Evolutionary conservation across 2,888 invertebrate genomes (phyloP), one percentile per base, ranked within the genome.

Genomic region (Sialis lutaria): DNA sequence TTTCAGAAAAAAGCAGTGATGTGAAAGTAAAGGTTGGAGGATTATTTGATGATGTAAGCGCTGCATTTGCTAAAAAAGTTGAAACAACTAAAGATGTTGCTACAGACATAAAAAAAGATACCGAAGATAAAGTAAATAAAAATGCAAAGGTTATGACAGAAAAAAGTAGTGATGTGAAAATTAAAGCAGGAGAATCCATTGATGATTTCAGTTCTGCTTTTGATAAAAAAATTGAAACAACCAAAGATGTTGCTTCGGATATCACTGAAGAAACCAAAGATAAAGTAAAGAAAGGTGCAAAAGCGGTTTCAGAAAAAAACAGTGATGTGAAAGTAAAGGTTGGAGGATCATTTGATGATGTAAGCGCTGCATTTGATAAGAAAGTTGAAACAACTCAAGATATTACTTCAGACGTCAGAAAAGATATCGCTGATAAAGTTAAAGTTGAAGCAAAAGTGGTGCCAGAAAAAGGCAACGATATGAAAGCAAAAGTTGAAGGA

Each of bases 301-400:
- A 44, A 45, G 48, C 48, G 41, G 35, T 46, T 10, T 46, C 37
- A 10, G 50, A 50, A n/a, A 42, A 45, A 52, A 40, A 48, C 32
- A 1, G 37, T 1, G 50, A 55, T 6, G 51, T 49, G 31, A 48
- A 53, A n/a, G 48, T 49, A 6, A 50, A 50, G 6, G 37, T 53
- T 7, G 34, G 43, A 5, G 42, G 40, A 9, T 22, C 45, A 42
- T 33, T 42, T 42, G 10, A 44, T 46, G 33, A 49, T 45, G 6
- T 33, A 2, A 7, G 30, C 22, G 2, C 22, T 22, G 22, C 22
- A 2, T 22, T 22, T 22, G 22, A 22, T 22, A 22, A 22, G 22
- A 22, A 22, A 22, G 22, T 22, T 2, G 22, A 22, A 22, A 22
- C 22, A 22, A 22, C 22, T 22, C 2, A 22, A 22, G 22, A 22